Base-by-base conservation (phyloP, 2,888 invertebrate genomes). In the Helicoverpa assulta region DNA sequence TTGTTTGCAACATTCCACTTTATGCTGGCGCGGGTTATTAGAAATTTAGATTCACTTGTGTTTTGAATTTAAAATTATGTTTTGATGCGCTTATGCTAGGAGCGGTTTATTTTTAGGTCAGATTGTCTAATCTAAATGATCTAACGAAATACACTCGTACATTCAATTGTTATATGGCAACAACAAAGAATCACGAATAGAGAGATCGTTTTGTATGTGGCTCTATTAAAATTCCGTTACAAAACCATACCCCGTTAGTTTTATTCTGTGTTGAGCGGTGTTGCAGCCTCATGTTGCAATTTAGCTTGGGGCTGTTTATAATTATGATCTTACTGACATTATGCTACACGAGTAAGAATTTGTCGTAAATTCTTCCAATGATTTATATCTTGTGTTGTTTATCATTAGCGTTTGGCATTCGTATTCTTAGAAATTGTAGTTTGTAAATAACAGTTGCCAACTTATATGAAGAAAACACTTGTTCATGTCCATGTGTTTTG, bases 231-330 rank as follows among this genome's bases (percentile, higher is more conserved):
- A 77, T 63, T 82, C 72, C 73, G 81, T 81, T 80, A 80, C 80
- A 76, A 81, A 76, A 78, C 73, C 69, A 61, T 78, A 80, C 83
- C 82, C 83, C 82, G 76, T 77, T 76, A 78, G 65, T 67, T 74
- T 72, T 73, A 77, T 78, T 73, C 71, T 73, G 73, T 73, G 77
- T 68, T 73, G 68, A 81, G 78, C 73, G 63, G 67, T 82, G 66
- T 79, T 76, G 76, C 78, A 73, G 67, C 63, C 68, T 56, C 63
- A 60, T 86, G 82, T 78, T 83, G 87, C 73, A 86, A 84, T 78
- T 78, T 72, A 51, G 69, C 60, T 79, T 56, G 63, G 56, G 62
- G 64, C 55, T 65, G 26, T 51, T 54, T 79, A 59, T 75, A 62
- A 70, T 78, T 43, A 67, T 62, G 80, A 68, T 59, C 58, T 58